Evolutionary conservation across 35 echinoderm and acorn worm genomes (phyloP).

Genomic region (Lytechinus pictus): DNA sequence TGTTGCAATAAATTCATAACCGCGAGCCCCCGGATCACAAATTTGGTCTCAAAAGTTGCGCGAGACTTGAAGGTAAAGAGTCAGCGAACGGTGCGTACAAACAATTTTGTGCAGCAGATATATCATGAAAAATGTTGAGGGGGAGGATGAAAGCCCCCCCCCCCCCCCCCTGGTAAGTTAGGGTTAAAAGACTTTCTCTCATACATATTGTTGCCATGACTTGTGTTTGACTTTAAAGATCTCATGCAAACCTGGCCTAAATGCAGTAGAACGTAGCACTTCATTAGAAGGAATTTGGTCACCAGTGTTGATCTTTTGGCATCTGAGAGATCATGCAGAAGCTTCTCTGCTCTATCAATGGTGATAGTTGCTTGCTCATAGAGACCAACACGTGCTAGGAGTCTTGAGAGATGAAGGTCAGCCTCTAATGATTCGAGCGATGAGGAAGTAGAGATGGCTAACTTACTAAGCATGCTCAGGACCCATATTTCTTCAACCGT

Average conservation of each 20-base stretch:
- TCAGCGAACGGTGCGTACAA: too few relatives aligned
- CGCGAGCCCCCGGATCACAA: too few relatives aligned
- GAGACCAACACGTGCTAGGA: neutral
- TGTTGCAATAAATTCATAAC: too few relatives aligned
- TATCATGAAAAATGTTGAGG: too few relatives aligned
- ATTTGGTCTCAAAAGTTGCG: too few relatives aligned
- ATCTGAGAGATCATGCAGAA: neutral
- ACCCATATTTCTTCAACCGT: constrained; percentile 40
- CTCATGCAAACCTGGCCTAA: neutral
- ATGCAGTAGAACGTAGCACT: neutral
- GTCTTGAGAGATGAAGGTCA: constrained; percentile 14
- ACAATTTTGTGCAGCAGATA: too few relatives aligned
- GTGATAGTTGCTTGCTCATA: neutral
- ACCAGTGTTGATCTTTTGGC: neutral
- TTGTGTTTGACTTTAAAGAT: neutral
- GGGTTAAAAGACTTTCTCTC: too few relatives aligned
- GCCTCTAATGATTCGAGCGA: neutral
- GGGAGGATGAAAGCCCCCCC: too few relatives aligned
- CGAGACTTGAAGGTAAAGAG: too few relatives aligned
- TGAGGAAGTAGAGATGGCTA: constrained; percentile 14
- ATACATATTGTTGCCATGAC: too few relatives aligned
- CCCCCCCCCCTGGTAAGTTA: too few relatives aligned
- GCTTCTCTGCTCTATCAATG: constrained; percentile 6
- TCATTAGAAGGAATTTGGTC: neutral
- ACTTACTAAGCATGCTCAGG: constrained; percentile 17